Evolutionary conservation across 2,888 invertebrate species (phyloP).

Genomic region (Acrocera orbiculus): DNA sequence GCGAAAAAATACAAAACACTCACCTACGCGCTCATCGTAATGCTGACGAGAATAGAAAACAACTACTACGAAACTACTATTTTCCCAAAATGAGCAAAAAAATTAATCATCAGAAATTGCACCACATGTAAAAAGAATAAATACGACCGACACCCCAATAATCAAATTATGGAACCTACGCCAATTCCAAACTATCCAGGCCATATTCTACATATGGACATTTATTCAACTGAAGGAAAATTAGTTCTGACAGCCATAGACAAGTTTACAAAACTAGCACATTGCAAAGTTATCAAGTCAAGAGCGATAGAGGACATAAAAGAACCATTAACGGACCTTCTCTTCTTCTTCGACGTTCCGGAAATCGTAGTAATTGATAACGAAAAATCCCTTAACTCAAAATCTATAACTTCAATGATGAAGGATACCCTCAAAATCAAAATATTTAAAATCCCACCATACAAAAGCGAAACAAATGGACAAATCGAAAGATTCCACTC

Average conservation of each 20-base stretch:
- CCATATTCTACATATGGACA: slow-evolving; percentile 6
- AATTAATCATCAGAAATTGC: background rate
- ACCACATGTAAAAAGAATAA: slow-evolving; percentile 5
- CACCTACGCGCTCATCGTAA: slow-evolving; percentile 1
- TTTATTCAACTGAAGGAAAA: background rate
- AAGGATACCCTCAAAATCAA: slow-evolving; percentile 4
- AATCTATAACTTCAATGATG: slow-evolving; percentile 5
- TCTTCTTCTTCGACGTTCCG: slow-evolving; percentile 4
- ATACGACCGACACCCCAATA: slow-evolving; percentile 1
- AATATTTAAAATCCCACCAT: slow-evolving; percentile 6
- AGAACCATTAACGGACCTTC: slow-evolving; percentile 2
- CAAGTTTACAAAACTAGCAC: slow-evolving; percentile 7
- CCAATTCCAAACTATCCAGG: slow-evolving; percentile 1
- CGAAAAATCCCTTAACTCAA: slow-evolving; percentile 5
- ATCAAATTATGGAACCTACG: slow-evolving; percentile 1
- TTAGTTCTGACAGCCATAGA: slow-evolving; percentile 5
- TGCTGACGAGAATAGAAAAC: background rate
- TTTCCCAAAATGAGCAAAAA: slow-evolving; percentile 6
- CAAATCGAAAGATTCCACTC: slow-evolving; percentile 8
- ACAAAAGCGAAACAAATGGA: slow-evolving; percentile 7
- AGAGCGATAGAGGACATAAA: slow-evolving; percentile 4
- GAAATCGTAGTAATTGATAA: slow-evolving; percentile 6
- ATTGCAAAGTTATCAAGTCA: slow-evolving; percentile 4
- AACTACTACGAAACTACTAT: slow-evolving; percentile 4
- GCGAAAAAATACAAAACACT: background rate